Evolutionary conservation across 2,113 vertebrate genomes (phyloP), one percentile per base, ranked within the genome.

Genomic region (Aythya baeri): DNA sequence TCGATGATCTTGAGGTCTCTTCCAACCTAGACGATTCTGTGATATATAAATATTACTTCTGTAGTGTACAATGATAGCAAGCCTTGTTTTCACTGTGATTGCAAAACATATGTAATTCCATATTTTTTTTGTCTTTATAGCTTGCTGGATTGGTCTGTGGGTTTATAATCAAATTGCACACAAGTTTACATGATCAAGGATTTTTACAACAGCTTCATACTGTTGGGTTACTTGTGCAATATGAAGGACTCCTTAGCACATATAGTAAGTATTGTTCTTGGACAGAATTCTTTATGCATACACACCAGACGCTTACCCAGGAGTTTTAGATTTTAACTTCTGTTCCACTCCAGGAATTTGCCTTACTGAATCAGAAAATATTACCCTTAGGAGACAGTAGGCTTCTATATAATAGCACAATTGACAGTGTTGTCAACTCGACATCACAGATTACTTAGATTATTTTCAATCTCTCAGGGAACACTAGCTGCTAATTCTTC

Each of bases 241-340:
- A 99, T 76, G 99, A 99, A 97, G 99, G 99, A 83, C 98, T 99
- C n/a, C 99, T 99, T 54, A 99, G 99, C 89, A 99, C 99, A 0
- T 99, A 99, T 49, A 99, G 99, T 99, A 96, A 99, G 99, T 99
- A 95, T 76, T 38, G 17, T 16, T 34, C 32, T 50, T 44, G 52
- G 12, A 27, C 12, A 14, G 25, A 46, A 14, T 63, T 75, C 38
- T 36, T 61, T 41, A 23, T 11, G 8, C 26, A 14, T 32, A 44
- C 26, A 36, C 44, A 54, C 52, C 34, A 55, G 58, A 44, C 41
- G 1, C 63, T 93, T 67, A 57, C 20, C 6, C 17, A 67, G 8
- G 22, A 85, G 29, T 31, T 86, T 84, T 46, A 82, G 73, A 23
- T 50, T 73, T 91, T 66, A 86, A 78, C 2, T 9, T 86, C 9